Evolutionary conservation across 2,888 invertebrate species (phyloP), one percentile per base, ranked within the genome.

Genomic region (Tenthredo scrophulariae): DNA sequence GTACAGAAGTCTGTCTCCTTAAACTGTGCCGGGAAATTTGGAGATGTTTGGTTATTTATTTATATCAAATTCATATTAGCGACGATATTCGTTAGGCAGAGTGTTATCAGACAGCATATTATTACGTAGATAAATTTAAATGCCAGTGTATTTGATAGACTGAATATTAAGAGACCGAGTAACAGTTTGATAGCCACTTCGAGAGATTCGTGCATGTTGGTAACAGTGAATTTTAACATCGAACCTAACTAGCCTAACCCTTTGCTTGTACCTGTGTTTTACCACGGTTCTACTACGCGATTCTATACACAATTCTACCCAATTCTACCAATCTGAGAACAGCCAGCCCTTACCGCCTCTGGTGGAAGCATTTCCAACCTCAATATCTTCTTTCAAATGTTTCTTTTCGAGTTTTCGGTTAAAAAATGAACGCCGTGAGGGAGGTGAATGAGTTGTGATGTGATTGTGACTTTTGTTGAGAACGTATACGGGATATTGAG

Each of bases 81-180:
- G 37, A 87, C 82, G 22, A 87, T 82, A 86, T 88, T 88, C 29
- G 82, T 84, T 29, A 85, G 84, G 18, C 86, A 82, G 4, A 89
- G 85, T 7, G 88, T 85, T 37, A 89, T 62, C 15, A 90, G 67
- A 0, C 85, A 79, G 86, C 88, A 88, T 75, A 89, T 86, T 79
- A 90, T 87, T 7, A 86, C 85, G 65, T 87, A 88, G 9, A 89
- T 87, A n/a, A 88, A 85, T 70, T 89, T 87, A 62, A 87, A 88
- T 54, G 89, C 86, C 70, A 90, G 72, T 7, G 88, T 74, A 86
- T 89, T 90, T 46, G 87, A 86, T 7, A 89, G 86, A 70, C 89
- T 85, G 67, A 90, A 86, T 18, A 90, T 85, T 10, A 88, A 43
- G 0, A 88, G 43, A 40, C 88, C 88, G 7, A 89, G 86, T 7